A percentile compares a stretch with the other conserved stretches of the same genome.
phyloP scores from a whole-genome alignment of 2,113 vertebrate genomes.

The Passer domesticus region DNA sequence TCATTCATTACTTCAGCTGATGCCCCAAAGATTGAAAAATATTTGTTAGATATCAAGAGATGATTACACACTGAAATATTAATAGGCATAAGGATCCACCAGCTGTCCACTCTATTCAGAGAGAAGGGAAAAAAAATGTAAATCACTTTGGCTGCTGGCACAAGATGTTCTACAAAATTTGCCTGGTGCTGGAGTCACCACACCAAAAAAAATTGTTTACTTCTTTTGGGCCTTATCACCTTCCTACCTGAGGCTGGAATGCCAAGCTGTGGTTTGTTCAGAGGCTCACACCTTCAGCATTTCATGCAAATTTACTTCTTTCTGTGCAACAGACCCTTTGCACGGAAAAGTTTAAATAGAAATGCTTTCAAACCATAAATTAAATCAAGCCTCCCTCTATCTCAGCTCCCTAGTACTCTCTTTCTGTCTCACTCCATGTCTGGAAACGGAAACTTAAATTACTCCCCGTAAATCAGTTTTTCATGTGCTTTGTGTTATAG shows the following conservation, averaged over 20 bases:
- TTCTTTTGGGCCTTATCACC: not conserved
- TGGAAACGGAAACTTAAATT: not conserved
- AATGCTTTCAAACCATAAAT: not conserved
- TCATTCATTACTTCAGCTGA: constrained; percentile 46
- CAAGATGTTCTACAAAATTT: constrained; percentile 9
- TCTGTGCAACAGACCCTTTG: not conserved
- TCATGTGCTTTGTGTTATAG: not conserved
- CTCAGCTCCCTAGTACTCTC: not conserved
- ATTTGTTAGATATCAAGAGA: constrained; percentile 39
- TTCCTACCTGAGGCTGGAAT: not conserved
- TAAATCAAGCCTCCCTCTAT: not conserved
- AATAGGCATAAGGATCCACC: constrained; percentile 41
- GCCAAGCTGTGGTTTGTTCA: not conserved
- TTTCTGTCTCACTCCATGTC: not conserved
- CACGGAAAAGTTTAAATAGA: constrained; percentile 23
- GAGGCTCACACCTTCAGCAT: not conserved
- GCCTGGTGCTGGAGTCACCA: not conserved
- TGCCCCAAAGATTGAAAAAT: constrained; percentile 57
- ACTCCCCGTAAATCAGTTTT: not conserved
- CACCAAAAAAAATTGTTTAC: not conserved
- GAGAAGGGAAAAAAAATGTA: not conserved
- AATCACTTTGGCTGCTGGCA: constrained; percentile 39
- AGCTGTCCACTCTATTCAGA: constrained; percentile 33
- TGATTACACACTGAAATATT: constrained; percentile 45
- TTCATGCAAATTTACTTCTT: not conserved